Evolutionary conservation across 2,797 vertebrate species (phyloP).

Genomic region (Lutjanus argentimaculatus): DNA sequence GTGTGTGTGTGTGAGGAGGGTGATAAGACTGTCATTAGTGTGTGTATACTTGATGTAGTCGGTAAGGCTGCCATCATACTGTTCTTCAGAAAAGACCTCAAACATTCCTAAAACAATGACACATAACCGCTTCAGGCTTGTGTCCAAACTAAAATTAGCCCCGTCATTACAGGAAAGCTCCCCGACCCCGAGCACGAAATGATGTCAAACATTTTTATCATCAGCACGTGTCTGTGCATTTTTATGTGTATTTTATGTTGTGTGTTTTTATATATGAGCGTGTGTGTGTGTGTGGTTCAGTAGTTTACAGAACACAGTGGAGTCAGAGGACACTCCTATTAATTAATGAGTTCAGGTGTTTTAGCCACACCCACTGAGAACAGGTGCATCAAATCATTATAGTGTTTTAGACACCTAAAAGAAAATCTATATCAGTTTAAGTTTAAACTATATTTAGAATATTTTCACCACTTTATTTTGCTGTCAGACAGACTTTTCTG

Average conservation of each 20-base stretch:
- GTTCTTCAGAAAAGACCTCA: conserved; percentile 48
- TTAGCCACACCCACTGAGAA: not conserved
- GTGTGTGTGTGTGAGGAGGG: not conserved
- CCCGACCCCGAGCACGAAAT: conserved; percentile 47
- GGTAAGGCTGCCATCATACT: conserved; percentile 3
- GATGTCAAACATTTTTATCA: conserved; percentile 49
- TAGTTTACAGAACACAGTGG: conserved; percentile 12
- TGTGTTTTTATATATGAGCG: not conserved
- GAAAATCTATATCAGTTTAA: too few species aligned
- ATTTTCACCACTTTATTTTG: too few species aligned
- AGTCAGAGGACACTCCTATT: not conserved
- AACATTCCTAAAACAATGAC: conserved; percentile 55
- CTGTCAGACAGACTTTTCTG: too few species aligned
- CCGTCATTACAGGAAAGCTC: conserved; percentile 69
- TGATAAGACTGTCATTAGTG: not conserved
- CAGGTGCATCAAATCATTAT: not conserved
- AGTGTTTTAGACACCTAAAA: too few species aligned
- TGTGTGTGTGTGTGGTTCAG: conserved; percentile 44
- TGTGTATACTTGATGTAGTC: not conserved
- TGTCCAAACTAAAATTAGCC: conserved; percentile 53
- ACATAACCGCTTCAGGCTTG: conserved; percentile 40
- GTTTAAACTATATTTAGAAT: too few species aligned
- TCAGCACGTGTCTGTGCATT: conserved; percentile 50
- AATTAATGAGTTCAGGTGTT: not conserved
- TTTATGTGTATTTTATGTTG: conserved; percentile 14